Conservation (phyloP, 2,888 invertebrate species). For the Phragmatobia fuliginosa region DNA sequence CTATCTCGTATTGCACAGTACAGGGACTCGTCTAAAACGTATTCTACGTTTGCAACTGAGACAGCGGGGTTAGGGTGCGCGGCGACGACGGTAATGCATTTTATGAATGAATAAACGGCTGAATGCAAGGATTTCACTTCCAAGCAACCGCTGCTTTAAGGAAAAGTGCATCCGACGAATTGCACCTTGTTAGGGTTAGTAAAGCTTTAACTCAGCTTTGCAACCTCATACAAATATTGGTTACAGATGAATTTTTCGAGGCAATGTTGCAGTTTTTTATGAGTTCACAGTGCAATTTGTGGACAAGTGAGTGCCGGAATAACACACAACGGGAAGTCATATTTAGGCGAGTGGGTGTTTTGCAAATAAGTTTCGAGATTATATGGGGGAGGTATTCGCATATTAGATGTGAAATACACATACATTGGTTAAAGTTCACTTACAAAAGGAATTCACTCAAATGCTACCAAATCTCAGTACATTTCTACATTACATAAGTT, state of each 20-base stretch:
- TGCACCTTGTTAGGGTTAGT: constrained; percentile 20
- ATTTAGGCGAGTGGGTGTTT: constrained; percentile 41
- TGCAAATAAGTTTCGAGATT: constrained; percentile 31
- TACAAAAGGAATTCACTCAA: not conserved
- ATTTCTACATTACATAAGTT: not conserved
- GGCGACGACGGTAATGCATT: constrained; percentile 76
- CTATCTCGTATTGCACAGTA: constrained; percentile 72
- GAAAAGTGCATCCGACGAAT: constrained; percentile 63
- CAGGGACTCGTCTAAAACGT: constrained; percentile 70
- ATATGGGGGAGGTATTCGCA: constrained; percentile 25
- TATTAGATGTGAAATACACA: constrained; percentile 23
- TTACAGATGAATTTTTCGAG: constrained; percentile 57
- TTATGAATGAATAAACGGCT: constrained; percentile 81
- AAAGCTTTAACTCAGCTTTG: constrained; percentile 31
- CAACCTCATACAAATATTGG: constrained; percentile 42
- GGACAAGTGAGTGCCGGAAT: constrained; percentile 59
- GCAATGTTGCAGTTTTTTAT: constrained; percentile 64
- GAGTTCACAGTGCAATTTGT: constrained; percentile 59
- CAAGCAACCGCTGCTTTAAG: constrained; percentile 74
- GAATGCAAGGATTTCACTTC: constrained; percentile 80
- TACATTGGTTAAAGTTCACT: not conserved
- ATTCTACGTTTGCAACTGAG: constrained; percentile 71
- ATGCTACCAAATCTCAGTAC: not conserved
- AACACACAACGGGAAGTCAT: constrained; percentile 55
- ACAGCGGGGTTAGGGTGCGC: constrained; percentile 57